Percentiles rank a stretch among this genome's conserved stretches.
phyloP scores from a whole-genome alignment of 1,140 invertebrate species.

The Antheraea mylitta region DNA sequence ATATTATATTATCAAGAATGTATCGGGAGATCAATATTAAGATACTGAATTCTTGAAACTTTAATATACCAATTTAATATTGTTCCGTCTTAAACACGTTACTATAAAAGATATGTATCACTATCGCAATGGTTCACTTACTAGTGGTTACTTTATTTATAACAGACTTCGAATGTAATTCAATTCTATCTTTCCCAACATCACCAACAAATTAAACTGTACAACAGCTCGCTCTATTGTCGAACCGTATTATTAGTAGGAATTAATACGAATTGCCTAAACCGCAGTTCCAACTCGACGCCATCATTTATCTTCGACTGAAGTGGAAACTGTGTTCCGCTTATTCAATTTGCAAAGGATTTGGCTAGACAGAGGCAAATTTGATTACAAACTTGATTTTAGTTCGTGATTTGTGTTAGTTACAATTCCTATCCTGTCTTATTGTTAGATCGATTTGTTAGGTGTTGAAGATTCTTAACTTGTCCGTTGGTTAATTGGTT shows the following conservation, averaged over 20 bases:
- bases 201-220: neutral
- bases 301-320: slow-evolving; percentile 13
- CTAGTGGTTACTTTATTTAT: neutral
- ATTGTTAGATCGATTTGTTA: neutral
- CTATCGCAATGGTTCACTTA: too few species aligned
- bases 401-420: neutral
- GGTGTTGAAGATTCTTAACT: neutral
- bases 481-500: neutral
- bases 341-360: slow-evolving; percentile 16
- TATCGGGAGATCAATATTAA: too few species aligned
- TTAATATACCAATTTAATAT: too few species aligned
- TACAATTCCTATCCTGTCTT: neutral
- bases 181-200: neutral
- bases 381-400: slow-evolving; percentile 13
- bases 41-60: too few species aligned
- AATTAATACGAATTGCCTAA: slow-evolving; percentile 8
- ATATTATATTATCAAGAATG: too few species aligned
- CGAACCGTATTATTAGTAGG: slow-evolving; percentile 10
- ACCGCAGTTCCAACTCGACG: slow-evolving; percentile 5
- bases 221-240: slow-evolving; percentile 6
- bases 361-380: slow-evolving; percentile 11
- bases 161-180: neutral
- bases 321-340: slow-evolving; percentile 5
- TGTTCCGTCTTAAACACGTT: too few species aligned
- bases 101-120: too few species aligned